Evolutionary conservation across 2,888 invertebrate species (phyloP).

Genomic region (Hirtodrosophila confusa): DNA sequence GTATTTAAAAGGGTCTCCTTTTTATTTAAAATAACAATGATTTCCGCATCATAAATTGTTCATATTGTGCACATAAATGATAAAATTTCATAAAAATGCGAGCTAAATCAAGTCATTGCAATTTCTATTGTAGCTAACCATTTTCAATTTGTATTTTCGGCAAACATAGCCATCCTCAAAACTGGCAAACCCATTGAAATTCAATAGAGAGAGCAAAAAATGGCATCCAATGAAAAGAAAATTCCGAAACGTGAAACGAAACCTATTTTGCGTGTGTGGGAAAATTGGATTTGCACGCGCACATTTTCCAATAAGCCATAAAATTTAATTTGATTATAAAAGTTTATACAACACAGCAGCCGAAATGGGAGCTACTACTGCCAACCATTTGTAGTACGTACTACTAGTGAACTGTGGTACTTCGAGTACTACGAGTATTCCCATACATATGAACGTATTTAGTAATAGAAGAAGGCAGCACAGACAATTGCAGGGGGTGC

Average conservation of each 20-base stretch:
- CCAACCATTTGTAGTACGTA: slow-evolving; percentile 19
- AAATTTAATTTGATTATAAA: slow-evolving; percentile 79
- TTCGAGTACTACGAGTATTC: slow-evolving; percentile 16
- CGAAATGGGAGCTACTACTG: slow-evolving; percentile 31
- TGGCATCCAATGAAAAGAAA: slow-evolving; percentile 20
- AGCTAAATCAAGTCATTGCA: slow-evolving; percentile 11
- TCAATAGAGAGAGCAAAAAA: slow-evolving; percentile 8
- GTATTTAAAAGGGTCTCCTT: no score
- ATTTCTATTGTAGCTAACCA: slow-evolving; percentile 8
- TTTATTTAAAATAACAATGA: no score
- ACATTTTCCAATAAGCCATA: slow-evolving; percentile 76
- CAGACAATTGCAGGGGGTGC: slow-evolving; percentile 9
- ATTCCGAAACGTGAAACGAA: slow-evolving; percentile 22
- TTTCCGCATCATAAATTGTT: no score
- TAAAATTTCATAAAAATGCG: neutral
- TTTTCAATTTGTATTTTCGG: slow-evolving; percentile 36
- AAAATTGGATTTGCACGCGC: slow-evolving; percentile 77
- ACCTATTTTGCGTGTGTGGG: slow-evolving; percentile 34
- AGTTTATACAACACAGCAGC: slow-evolving; percentile 66
- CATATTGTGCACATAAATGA: neutral
- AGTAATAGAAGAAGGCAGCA: slow-evolving; percentile 6
- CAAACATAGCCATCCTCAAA: slow-evolving; percentile 6
- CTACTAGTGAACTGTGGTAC: slow-evolving; percentile 1
- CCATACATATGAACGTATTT: neutral
- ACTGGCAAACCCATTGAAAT: slow-evolving; percentile 7